A percentile compares a stretch with the other conserved stretches of the same genome.
phyloP scores from a whole-genome alignment of 2,113 vertebrate species.

The Synchiropus splendidus region DNA sequence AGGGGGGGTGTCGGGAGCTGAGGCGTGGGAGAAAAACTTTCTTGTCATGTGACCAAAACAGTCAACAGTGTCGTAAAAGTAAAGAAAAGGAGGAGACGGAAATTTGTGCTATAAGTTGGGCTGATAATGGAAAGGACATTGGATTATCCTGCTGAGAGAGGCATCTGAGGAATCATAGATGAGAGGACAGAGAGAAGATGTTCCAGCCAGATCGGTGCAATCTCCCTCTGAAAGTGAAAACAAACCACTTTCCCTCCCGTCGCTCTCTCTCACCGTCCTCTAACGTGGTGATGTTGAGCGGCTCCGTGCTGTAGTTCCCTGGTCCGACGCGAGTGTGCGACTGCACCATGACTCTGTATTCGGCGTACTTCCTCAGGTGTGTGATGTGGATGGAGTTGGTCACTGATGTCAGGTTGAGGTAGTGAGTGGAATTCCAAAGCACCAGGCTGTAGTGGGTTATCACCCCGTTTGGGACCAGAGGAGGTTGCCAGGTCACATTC shows the following conservation, averaged over 20 bases:
- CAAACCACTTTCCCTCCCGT: constrained; percentile 1
- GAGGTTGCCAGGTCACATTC: constrained; percentile 65
- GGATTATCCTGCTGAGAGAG: not conserved
- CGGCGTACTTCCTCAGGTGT: constrained; percentile 65
- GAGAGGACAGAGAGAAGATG: constrained; percentile 23
- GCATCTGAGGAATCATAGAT: constrained; percentile 16
- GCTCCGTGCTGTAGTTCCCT: constrained; percentile 67
- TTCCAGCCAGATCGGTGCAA: constrained; percentile 1
- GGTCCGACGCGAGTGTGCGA: constrained; percentile 59
- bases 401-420: constrained; percentile 57
- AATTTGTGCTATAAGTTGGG: too few relatives aligned
- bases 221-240: constrained; percentile 23
- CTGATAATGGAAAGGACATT: too few relatives aligned
- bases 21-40: constrained; percentile 56
- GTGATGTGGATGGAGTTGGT: constrained; percentile 41
- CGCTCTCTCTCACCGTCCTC: constrained; percentile 64
- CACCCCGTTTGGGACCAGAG: constrained; percentile 64
- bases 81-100: not conserved
- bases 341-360: constrained; percentile 59
- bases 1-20: constrained; percentile 87
- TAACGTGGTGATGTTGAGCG: constrained; percentile 72
- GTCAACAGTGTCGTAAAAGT: not conserved
- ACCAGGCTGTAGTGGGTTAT: constrained; percentile 66
- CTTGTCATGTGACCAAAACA: constrained; percentile 22
- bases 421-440: constrained; percentile 69